phyloP scores from a whole-genome alignment of 2,888 invertebrate species.

The Clunio marinus region DNA sequence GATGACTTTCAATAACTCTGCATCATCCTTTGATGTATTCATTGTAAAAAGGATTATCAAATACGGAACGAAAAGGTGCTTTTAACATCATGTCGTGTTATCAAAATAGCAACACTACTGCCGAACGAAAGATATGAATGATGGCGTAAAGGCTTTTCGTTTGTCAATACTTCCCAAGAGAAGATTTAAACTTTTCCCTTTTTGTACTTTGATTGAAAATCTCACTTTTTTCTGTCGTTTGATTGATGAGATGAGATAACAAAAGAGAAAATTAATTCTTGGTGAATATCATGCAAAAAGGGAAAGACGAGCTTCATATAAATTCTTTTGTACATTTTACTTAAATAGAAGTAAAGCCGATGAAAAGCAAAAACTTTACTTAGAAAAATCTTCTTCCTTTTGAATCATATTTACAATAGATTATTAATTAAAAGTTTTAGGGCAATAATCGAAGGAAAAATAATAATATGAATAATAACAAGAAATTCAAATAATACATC shows the following conservation, averaged over 20 bases:
- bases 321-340: too few relatives aligned
- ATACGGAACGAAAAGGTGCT: background rate
- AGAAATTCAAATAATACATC: too few relatives aligned
- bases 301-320: too few relatives aligned
- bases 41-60: constrained; percentile 7
- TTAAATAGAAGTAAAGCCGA: background rate
- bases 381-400: background rate
- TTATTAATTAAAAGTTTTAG: background rate
- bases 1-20: constrained; percentile 5
- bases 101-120: constrained; percentile 8
- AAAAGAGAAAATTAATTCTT: background rate
- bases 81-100: background rate
- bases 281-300: background rate
- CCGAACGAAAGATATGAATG: background rate
- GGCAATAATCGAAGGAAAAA: background rate
- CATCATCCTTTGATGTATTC: constrained; percentile 2
- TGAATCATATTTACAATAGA: constrained; percentile 1
- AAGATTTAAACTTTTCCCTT: constrained; percentile 19
- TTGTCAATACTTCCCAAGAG: background rate
- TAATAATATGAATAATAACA: too few relatives aligned
- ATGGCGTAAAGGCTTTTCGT: background rate
- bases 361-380: constrained; percentile 2
- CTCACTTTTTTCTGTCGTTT: background rate
- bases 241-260: constrained; percentile 7
- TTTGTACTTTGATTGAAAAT: background rate